These are phyloP conservation scores for Paratrypauchen microcephalus DNA, from an alignment of 2,797 vertebrate genomes.

Conservation along the genomic window DNA sequence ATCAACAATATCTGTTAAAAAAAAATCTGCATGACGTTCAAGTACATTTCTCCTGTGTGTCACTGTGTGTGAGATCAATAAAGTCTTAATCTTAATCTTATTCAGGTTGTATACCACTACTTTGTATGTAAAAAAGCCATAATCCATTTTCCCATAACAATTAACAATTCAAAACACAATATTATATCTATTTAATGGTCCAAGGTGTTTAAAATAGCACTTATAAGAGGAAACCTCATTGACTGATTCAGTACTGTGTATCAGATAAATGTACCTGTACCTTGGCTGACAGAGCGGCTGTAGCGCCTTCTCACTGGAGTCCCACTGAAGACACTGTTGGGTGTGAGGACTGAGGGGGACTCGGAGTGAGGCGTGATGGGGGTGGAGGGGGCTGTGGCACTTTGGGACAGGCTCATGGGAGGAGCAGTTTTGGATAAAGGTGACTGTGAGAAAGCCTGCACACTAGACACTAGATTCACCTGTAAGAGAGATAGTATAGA, in stretches of 20 bases:
- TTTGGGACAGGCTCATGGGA: slow-evolving; percentile 92
- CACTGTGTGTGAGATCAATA: too few relatives aligned
- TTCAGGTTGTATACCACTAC: too few relatives aligned
- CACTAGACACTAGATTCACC: slow-evolving; percentile 90
- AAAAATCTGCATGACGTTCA: neutral
- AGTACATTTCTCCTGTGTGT: too few relatives aligned
- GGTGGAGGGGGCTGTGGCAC: slow-evolving; percentile 88
- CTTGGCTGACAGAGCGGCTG: slow-evolving; percentile 95
- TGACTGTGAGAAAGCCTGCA: slow-evolving; percentile 87
- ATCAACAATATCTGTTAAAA: slow-evolving; percentile 91
- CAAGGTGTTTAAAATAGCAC: too few relatives aligned
- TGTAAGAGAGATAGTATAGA: slow-evolving; percentile 42
- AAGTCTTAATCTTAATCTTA: too few relatives aligned
- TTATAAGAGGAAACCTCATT: neutral
- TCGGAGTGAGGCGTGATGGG: slow-evolving; percentile 90
- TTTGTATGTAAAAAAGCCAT: too few relatives aligned
- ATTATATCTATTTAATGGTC: too few relatives aligned
- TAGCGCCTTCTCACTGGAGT: slow-evolving; percentile 92
- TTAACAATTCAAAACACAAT: too few relatives aligned
- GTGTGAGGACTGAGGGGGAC: slow-evolving; percentile 91
- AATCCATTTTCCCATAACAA: too few relatives aligned
- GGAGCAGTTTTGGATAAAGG: slow-evolving; percentile 86
- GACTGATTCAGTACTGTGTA: neutral
- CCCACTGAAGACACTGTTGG: slow-evolving; percentile 89
- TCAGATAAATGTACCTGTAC: slow-evolving; percentile 57